Base-by-base conservation (phyloP, 2,888 invertebrate genomes). In the Eupithecia dodoneata region DNA sequence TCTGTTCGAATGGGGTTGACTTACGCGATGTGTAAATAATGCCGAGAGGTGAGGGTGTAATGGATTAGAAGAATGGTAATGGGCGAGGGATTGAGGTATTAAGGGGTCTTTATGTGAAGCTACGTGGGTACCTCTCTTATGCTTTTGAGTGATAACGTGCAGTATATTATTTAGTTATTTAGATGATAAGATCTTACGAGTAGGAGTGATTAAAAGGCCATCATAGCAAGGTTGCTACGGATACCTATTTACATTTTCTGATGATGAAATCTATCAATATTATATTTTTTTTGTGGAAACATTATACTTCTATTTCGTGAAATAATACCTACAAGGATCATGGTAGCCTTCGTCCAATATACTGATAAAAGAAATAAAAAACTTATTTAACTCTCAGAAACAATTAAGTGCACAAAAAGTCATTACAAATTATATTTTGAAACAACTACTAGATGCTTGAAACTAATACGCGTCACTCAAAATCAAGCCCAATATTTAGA, bases 21-120 rank as follows among this genome's bases (percentile, higher is more conserved):
- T 88, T 84, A 83, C 81, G 81, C 85, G 87, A 90, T 88, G 89
- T 88, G 85, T 82, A 86, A 87, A 89, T 89, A 87, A 86, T 88
- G 87, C 87, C 85, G 59, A 85, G 55, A 70, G n/a, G 67, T 55
- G 79, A 77, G 76, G 75, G 76, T 59, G 52, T 71, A 69, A 75
- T 73, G 76, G 72, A 7, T 65, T 42, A 71, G 73, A 63, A 42
- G 66, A 71, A 72, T 63, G 30, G 69, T 76, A 74, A 77, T 77
- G 74, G 74, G 73, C 30, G 69, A 71, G 12, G 71, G 55, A 55
- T 71, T 78, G 49, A 63, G 59, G 71, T 71, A 55, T 73, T 65
- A 52, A 73, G 75, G 47, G 18, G 47, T 59, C 72, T 44, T 72
- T 67, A 9, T 41, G 7, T 42, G 67, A 15, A 42, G 15, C n/a